Evolutionary conservation across 2,797 vertebrate genomes (phyloP).

Genomic region (Sparus aurata): DNA sequence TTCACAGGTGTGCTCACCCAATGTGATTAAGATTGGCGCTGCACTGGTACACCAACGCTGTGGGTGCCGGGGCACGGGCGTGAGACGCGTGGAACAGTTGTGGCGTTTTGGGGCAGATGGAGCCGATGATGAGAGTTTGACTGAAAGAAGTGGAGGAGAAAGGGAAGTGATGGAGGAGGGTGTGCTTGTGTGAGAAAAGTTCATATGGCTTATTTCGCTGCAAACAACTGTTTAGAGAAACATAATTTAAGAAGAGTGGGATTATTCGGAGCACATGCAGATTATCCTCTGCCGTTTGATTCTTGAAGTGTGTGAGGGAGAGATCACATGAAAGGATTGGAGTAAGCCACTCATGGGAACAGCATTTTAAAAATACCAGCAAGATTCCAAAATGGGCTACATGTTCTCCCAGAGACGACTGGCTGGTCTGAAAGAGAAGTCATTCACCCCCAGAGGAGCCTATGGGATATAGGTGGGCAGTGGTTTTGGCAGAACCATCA

Average conservation of each 20-base stretch:
- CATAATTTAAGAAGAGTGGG: slow-evolving; percentile 54
- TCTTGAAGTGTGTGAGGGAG: slow-evolving; percentile 48
- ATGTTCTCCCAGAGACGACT: slow-evolving; percentile 49
- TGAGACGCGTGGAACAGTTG: slow-evolving; percentile 67
- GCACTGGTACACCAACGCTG: slow-evolving; percentile 54
- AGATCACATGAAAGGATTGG: slow-evolving; percentile 53
- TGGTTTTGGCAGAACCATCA: slow-evolving; percentile 76
- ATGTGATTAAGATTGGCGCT: slow-evolving; percentile 85
- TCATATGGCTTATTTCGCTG: slow-evolving; percentile 29
- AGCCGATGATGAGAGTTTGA: slow-evolving; percentile 75
- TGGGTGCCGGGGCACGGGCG: slow-evolving; percentile 66
- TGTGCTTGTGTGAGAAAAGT: slow-evolving; percentile 25
- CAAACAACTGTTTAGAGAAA: slow-evolving; percentile 61
- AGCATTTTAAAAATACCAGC: slow-evolving; percentile 41
- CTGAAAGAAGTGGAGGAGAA: slow-evolving; percentile 64
- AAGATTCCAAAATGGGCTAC: slow-evolving; percentile 44
- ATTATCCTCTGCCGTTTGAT: slow-evolving; percentile 59
- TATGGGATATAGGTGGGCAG: slow-evolving; percentile 79
- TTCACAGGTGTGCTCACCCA: slow-evolving; percentile 85
- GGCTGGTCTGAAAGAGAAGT: slow-evolving; percentile 51
- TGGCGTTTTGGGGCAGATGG: slow-evolving; percentile 75
- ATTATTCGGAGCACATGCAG: slow-evolving; percentile 64
- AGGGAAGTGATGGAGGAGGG: slow-evolving; percentile 34
- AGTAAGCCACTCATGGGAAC: slow-evolving; percentile 45
- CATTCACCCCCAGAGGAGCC: slow-evolving; percentile 62